Evolutionary conservation across 2,797 vertebrate genomes (phyloP).

Genomic region (Rachycentron canadum): DNA sequence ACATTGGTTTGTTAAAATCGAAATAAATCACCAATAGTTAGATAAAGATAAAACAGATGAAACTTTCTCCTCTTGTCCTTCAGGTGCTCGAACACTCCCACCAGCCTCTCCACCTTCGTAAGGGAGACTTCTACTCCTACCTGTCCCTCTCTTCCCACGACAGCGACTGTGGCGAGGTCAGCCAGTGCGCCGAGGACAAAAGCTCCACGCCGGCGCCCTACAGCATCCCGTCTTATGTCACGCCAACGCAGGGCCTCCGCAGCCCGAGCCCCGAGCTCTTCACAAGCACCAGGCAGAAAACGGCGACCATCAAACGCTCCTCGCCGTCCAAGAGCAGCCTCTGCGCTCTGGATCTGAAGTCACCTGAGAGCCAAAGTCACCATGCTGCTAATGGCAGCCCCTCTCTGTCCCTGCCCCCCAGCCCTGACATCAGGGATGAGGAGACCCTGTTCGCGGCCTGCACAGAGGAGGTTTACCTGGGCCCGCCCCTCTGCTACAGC

Average conservation of each 20-base stretch:
- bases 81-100: slow-evolving; percentile 95
- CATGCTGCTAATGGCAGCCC: slow-evolving; percentile 44
- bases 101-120: slow-evolving; percentile 91
- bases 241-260: slow-evolving; percentile 36
- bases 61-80: neutral
- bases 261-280: slow-evolving; percentile 53
- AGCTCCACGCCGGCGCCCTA: slow-evolving; percentile 84
- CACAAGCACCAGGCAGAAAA: slow-evolving; percentile 17
- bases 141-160: slow-evolving; percentile 98
- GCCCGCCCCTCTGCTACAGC: slow-evolving; percentile 86
- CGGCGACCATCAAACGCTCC: neutral
- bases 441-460: slow-evolving; percentile 93
- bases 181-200: slow-evolving; percentile 88
- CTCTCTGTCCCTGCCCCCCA: slow-evolving; percentile 68
- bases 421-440: slow-evolving; percentile 88
- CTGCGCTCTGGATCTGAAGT: neutral
- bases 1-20: neutral
- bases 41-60: neutral
- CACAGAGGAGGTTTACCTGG: slow-evolving; percentile 89
- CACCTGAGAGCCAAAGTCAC: neutral
- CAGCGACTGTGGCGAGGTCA: slow-evolving; percentile 97
- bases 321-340: neutral
- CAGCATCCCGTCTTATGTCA: slow-evolving; percentile 59
- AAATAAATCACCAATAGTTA: neutral
- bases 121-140: slow-evolving; percentile 98